A percentile compares a stretch with the other conserved stretches of the same genome.
Evolutionary conservation across 2,888 invertebrate genomes (phyloP).

Genomic region (Lasioglossum villosulum): DNA sequence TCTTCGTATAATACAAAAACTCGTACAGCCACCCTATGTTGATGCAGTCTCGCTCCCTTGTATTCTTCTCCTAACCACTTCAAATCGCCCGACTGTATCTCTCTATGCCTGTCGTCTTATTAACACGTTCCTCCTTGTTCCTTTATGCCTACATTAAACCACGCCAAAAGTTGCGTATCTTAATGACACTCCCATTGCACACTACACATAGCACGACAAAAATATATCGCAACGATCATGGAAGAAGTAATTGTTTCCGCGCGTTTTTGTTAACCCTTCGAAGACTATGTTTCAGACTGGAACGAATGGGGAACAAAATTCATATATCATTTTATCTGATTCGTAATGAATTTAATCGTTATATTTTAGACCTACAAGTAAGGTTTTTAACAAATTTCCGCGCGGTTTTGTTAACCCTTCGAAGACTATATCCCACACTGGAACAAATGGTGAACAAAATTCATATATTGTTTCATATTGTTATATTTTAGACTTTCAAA

Average conservation of each 20-base stretch:
- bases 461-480: too few relatives aligned
- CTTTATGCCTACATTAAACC: neutral
- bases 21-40: slow-evolving; percentile 71
- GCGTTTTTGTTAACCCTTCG: neutral
- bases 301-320: too few relatives aligned
- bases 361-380: too few relatives aligned
- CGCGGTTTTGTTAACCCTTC: too few relatives aligned
- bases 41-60: slow-evolving; percentile 47
- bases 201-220: too few relatives aligned
- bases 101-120: slow-evolving; percentile 75
- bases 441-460: too few relatives aligned
- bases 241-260: neutral
- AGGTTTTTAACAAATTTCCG: too few relatives aligned
- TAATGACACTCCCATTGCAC: neutral
- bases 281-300: neutral
- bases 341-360: too few relatives aligned
- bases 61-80: slow-evolving; percentile 79
- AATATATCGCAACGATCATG: neutral
- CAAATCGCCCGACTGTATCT: slow-evolving; percentile 71
- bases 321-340: too few relatives aligned
- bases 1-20: slow-evolving; percentile 83
- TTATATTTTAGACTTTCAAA: too few relatives aligned
- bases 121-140: slow-evolving; percentile 71
- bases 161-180: neutral
- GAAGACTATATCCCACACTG: too few relatives aligned